Base-by-base conservation (phyloP, 1,140 invertebrate genomes). In the Papilio xuthus region DNA sequence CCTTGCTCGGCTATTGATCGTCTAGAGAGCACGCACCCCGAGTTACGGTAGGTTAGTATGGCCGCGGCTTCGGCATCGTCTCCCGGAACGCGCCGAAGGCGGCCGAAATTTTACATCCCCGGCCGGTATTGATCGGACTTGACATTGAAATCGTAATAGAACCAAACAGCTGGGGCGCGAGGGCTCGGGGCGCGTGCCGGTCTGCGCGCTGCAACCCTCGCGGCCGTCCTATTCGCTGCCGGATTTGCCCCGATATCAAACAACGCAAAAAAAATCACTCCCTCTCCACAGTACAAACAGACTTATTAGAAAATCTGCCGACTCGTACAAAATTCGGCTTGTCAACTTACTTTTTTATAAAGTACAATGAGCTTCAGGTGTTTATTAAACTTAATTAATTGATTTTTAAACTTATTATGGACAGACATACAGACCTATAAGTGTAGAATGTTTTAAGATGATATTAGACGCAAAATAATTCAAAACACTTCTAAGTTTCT, bases 91-190 rank as follows among this genome's bases (percentile, higher is more conserved):
- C 81, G 82, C 85, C 90, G 91, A 92, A 85, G 87, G 78, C 85
- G 85, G 80, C 90, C 91, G 92, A 93, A 90, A 93, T 93, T 92
- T 92, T 92, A 93, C 90, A 90, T 91, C 89, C 90, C 89, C 88
- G 89, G 88, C 85, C 84, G 79, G 84, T 94, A 94, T 94, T 94
- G 94, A 94, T 94, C 94, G 91, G 89, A 88, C 90, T 93, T 94
- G 94, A 94, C 94, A 94, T 94, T 94, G 94, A 94, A 94, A 94
- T 93, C 88, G 93, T 90, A 93, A 94, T 93, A 93, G 91, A 90
- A 86, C 88, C 88, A 91, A 94, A 94, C 94, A 94, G 93, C 93
- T 94, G 94, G 89, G 87, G 85, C 84, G 86, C 63, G 83, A 93
- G 89, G 87, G 85, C 84, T 85, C 67, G 82, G 88, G 90, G 89